Conservation (phyloP, 2,888 invertebrate genomes). For the Amphipoea oculea region DNA sequence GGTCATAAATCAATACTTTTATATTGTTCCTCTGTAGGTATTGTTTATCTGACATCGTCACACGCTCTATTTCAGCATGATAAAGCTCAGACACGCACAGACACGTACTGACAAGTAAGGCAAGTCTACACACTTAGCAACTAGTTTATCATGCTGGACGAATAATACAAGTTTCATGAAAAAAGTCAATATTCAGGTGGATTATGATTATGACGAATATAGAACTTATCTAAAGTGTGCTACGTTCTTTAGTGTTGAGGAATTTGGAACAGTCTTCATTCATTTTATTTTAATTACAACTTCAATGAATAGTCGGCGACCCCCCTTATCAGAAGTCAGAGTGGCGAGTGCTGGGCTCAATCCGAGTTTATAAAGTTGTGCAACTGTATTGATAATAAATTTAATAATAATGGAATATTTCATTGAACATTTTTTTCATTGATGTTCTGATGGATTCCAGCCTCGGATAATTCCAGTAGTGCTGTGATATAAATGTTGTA, state of each 20-base stretch:
- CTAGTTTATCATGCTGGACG: constrained; percentile 29
- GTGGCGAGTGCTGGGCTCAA: constrained; percentile 69
- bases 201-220: constrained; percentile 22
- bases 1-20: constrained; percentile 42
- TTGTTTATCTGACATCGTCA: constrained; percentile 39
- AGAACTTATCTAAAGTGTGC: constrained; percentile 25
- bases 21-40: constrained; percentile 17
- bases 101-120: constrained; percentile 28
- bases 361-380: constrained; percentile 70
- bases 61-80: constrained; percentile 41
- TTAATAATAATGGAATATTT: constrained; percentile 61
- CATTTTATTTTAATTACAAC: constrained; percentile 81
- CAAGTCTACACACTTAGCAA: constrained; percentile 28
- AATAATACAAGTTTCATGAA: constrained; percentile 28
- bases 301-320: constrained; percentile 82
- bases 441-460: constrained; percentile 32
- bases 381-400: constrained; percentile 62
- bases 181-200: constrained; percentile 19
- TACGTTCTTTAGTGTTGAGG: constrained; percentile 41
- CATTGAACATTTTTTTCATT: constrained; percentile 61
- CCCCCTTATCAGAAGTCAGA: constrained; percentile 78
- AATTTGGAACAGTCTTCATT: constrained; percentile 72
- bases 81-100: constrained; percentile 33
- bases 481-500: constrained; percentile 29
- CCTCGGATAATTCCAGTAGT: constrained; percentile 15